Conservation (phyloP, 2,888 invertebrate genomes). For the Stratiomys singularior region DNA sequence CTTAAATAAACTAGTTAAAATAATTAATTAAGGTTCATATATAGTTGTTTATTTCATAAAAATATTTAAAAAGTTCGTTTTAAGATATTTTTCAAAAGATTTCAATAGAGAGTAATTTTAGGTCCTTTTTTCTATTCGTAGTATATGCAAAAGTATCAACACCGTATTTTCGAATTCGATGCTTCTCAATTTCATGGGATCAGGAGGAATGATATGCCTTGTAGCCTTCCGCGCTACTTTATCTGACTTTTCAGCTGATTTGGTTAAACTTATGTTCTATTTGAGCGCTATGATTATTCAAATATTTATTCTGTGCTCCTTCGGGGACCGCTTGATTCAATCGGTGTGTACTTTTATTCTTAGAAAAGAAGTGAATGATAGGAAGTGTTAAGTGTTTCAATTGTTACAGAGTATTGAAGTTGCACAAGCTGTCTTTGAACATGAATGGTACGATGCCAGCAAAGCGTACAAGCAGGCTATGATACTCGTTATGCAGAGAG, state of each 20-base stretch:
- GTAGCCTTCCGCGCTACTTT: constrained; percentile 27
- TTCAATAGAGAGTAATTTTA: no score
- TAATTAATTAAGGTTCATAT: no score
- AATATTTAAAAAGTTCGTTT: no score
- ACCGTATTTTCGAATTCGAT: constrained; percentile 7
- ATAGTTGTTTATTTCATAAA: no score
- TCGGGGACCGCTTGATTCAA: constrained; percentile 24
- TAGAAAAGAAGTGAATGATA: neutral
- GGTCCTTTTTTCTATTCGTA: no score
- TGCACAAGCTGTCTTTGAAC: constrained; percentile 9
- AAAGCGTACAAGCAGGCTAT: constrained; percentile 23
- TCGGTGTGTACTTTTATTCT: constrained; percentile 21
- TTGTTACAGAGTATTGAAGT: constrained; percentile 1
- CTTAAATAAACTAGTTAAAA: no score
- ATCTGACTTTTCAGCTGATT: constrained; percentile 3
- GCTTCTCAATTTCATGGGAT: constrained; percentile 22
- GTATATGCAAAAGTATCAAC: constrained; percentile 18
- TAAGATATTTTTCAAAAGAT: no score
- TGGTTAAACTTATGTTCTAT: constrained; percentile 25
- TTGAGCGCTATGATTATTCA: constrained; percentile 13
- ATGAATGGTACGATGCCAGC: constrained; percentile 24
- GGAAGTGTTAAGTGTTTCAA: neutral
- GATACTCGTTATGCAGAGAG: constrained; percentile 17
- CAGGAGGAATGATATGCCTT: constrained; percentile 23
- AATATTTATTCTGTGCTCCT: constrained; percentile 35